Evolutionary conservation across 2,113 vertebrate species (phyloP), one percentile per base, ranked within the genome.

Genomic region (Hippocampus comes): DNA sequence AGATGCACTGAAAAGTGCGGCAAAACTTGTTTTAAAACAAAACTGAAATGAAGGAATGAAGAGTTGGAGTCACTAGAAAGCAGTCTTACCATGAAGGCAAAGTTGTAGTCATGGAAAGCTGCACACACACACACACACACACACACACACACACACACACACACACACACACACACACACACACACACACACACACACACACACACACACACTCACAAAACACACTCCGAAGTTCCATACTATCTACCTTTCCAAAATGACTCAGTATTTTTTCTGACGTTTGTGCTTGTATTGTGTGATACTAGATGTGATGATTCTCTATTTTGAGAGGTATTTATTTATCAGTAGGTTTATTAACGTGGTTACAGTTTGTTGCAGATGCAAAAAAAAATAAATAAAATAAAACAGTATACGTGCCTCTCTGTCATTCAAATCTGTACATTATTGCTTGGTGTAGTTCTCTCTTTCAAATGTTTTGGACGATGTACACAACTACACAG

Each of bases 1-100:
- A 67, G 30, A 78, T 75, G 53, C 2, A 70, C 34, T 64, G 57
- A 70, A 14, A 76, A 84, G 61, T 68, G 46, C 51, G 63, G 14
- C 53, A 6, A 72, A 18, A 67, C 27, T 59, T 27, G 23, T 59
- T 59, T 23, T 15, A 27, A 23, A 14, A 57, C 10, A n/a, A 55
- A n/a, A 56, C 21, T 23, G 53, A 56, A 56, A 59, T 6, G 56
- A 59, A 12, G 12, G 23, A n/a, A 8, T 56, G 53, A 56, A 27
- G 25, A 59, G 48, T 59, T 25, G 56, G 4, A 56, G n/a, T 56
- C 21, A n/a, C n/a, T 23, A 51, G 9, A 56, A 56, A 56, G 53
- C 14, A 6, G 34, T 38, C 34, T 38, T 38, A 6, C 5, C 53
- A 0, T 23, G 53, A 56, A 56, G 21, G 9, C 7, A 56, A 23